Conservation (phyloP, 2,113 vertebrate genomes). For the Ctenomys sociabilis region DNA sequence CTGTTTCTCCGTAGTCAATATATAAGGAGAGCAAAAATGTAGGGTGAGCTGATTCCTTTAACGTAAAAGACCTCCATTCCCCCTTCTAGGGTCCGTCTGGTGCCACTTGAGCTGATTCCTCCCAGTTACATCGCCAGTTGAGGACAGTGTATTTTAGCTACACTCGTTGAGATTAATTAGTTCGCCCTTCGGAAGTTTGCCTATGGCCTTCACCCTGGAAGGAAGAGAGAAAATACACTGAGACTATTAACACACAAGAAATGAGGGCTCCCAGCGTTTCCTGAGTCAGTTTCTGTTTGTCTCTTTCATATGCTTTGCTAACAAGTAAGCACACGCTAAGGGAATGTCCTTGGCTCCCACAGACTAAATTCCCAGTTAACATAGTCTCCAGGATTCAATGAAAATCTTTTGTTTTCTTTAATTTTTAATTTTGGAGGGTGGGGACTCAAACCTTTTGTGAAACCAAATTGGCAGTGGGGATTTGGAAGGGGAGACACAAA, state of each 20-base stretch:
- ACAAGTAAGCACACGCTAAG: slow-evolving; percentile 68
- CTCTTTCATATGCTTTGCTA: slow-evolving; percentile 81
- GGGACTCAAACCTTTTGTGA: slow-evolving; percentile 81
- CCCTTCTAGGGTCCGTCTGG: slow-evolving; percentile 77
- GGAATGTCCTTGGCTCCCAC: slow-evolving; percentile 76
- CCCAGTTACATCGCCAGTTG: slow-evolving; percentile 81
- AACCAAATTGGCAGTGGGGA: slow-evolving; percentile 76
- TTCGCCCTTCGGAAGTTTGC: slow-evolving; percentile 87
- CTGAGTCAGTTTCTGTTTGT: slow-evolving; percentile 83
- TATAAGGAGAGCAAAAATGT: slow-evolving; percentile 84
- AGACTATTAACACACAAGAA: slow-evolving; percentile 87
- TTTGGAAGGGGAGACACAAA: slow-evolving; percentile 79
- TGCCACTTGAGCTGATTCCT: slow-evolving; percentile 80
- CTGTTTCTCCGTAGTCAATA: slow-evolving; percentile 78
- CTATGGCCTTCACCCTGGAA: slow-evolving; percentile 86
- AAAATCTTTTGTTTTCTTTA: slow-evolving; percentile 80
- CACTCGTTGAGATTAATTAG: slow-evolving; percentile 90
- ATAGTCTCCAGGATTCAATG: slow-evolving; percentile 81
- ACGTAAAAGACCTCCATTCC: slow-evolving; percentile 80
- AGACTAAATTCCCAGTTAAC: slow-evolving; percentile 81
- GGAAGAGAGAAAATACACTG: slow-evolving; percentile 85
- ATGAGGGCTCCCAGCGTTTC: slow-evolving; percentile 84
- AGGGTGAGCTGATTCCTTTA: slow-evolving; percentile 86
- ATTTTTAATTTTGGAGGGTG: slow-evolving; percentile 73
- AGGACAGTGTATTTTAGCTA: slow-evolving; percentile 85